Evolutionary conservation across 2,113 vertebrate species (phyloP), one percentile per base, ranked within the genome.

Genomic region (Equus przewalskii): DNA sequence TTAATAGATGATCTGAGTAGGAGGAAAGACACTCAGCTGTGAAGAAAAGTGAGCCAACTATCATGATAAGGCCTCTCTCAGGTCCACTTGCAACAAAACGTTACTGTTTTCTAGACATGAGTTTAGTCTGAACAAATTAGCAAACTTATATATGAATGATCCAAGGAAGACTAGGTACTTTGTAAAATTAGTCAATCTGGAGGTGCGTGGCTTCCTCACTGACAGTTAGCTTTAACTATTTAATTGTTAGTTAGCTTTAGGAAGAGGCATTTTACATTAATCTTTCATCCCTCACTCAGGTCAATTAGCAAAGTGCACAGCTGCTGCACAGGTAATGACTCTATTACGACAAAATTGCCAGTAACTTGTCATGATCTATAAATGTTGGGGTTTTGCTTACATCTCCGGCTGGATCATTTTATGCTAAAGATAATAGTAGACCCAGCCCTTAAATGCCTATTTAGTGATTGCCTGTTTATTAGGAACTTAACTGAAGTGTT

Each of bases 401-500:
- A 72, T 15, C 7, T 79, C 13, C 79, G 5, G 3, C 19, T 41
- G 10, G 4, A 82, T 33, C 16, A 5, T 18, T n/a, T 85, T 30
- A 19, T 41, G n/a, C 49, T 36, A 26, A 2, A 79, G 46, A 79
- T 3, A 79, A 22, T 73, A 75, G 65, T 12, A 64, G 5, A 82
- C 11, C 56, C 70, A 10, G 11, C 2, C 21, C 19, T 93, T 76
- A 51, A 88, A 36, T 65, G 12, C 12, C 12, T 94, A 4, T 33
- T 62, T 46, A 69, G 73, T 79, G 73, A 94, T 12, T 79, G 67
- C 6, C 60, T 67, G 28, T 51, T 89, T 92, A 79, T 33, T 22
- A 41, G 75, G 54, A 49, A 87, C 84, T 86, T 94, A 67, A 64
- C 60, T 60, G 5, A 65, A 93, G 89, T 78, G 44, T 6, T 85